Evolutionary conservation across 64 coral and sea anemone genomes (phyloP).

Genomic region (Pocillopora damicornis): DNA sequence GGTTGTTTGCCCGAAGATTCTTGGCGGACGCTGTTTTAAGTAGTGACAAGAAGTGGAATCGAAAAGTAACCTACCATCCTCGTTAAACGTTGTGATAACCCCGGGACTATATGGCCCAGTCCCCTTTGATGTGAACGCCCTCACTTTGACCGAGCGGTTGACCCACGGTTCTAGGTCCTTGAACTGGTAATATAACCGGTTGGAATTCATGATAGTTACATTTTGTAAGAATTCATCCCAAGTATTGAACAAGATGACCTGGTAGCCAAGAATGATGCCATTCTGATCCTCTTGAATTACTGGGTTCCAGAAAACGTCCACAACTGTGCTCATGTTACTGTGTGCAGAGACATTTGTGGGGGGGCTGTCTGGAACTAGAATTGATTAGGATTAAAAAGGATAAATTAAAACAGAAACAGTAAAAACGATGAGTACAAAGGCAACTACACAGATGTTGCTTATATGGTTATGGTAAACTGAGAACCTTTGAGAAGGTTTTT

Average conservation of each 20-base stretch:
- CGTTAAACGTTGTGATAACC: constrained; percentile 6
- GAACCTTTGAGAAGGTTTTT: too few relatives aligned
- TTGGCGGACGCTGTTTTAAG: too few relatives aligned
- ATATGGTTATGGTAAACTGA: too few relatives aligned
- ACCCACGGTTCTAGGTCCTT: constrained; percentile 40
- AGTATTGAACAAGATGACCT: not conserved
- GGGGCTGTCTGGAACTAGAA: constrained; percentile 38
- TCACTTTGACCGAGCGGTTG: constrained; percentile 35
- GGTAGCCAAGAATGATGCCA: constrained; percentile 49
- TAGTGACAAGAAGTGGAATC: too few relatives aligned
- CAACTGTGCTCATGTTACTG: constrained; percentile 17
- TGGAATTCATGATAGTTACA: not conserved
- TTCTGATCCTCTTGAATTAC: constrained; percentile 39
- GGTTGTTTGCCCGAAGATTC: too few relatives aligned
- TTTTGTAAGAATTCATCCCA: constrained; percentile 14
- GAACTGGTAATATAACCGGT: not conserved
- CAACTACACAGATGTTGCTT: too few relatives aligned
- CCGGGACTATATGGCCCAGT: constrained; percentile 31
- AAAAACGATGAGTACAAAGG: too few relatives aligned
- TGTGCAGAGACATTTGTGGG: constrained; percentile 19
- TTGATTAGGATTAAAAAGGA: not conserved
- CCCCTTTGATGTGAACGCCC: constrained; percentile 43
- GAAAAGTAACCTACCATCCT: constrained; percentile 11
- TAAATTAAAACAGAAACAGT: too few relatives aligned
- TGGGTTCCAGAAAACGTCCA: constrained; percentile 34